phyloP scores from a whole-genome alignment of 1,140 invertebrate genomes.

The Xylocopa sonorina region DNA sequence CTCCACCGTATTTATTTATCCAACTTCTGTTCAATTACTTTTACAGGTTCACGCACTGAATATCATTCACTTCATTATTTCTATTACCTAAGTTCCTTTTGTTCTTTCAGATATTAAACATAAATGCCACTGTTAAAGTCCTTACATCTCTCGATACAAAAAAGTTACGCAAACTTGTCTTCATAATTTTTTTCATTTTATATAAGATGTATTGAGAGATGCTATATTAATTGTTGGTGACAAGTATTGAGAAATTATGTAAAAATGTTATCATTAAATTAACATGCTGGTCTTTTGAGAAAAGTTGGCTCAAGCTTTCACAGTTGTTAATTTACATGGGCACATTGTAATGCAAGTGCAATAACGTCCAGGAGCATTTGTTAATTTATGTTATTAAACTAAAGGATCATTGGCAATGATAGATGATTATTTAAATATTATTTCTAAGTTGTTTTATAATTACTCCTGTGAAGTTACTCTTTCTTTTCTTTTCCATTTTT shows the following conservation, averaged over 20 bases:
- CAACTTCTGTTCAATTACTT: neutral
- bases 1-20: neutral
- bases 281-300: constrained; percentile 7
- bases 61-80: neutral
- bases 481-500: neutral
- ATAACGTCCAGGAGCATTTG: constrained; percentile 46
- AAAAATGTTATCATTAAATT: constrained; percentile 9
- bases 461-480: neutral
- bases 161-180: neutral
- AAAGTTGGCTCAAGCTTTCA: constrained; percentile 50
- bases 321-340: constrained; percentile 44
- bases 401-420: neutral
- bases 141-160: neutral
- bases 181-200: neutral
- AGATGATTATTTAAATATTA: neutral
- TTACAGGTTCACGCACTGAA: neutral
- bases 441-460: neutral
- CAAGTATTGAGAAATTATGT: neutral
- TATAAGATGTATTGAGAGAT: neutral
- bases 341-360: constrained; percentile 65
- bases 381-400: neutral
- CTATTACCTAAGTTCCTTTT: neutral
- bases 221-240: neutral
- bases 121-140: no score
- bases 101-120: neutral